Conservation (phyloP, 2,888 invertebrate genomes). For the Selenia dentaria region DNA sequence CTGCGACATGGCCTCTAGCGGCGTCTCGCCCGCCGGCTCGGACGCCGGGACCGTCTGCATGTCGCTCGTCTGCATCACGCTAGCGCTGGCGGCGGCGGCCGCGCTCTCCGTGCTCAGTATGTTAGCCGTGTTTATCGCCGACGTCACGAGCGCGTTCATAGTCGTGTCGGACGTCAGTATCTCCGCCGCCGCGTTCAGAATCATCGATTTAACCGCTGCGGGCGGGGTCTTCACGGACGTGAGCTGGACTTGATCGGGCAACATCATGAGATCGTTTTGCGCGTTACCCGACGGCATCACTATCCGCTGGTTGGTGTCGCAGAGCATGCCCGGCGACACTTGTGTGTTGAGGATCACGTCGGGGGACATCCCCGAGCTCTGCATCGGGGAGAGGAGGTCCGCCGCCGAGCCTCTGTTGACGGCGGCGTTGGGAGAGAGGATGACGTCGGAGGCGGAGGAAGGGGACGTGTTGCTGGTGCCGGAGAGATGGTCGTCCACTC, state of each 20-base stretch:
- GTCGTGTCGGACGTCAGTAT: slow-evolving; percentile 87
- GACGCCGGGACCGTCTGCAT: slow-evolving; percentile 51
- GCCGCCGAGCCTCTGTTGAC: slow-evolving; percentile 58
- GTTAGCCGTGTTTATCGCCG: slow-evolving; percentile 79
- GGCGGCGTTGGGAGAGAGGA: slow-evolving; percentile 55
- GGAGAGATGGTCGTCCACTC: slow-evolving; percentile 68
- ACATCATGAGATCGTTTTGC: slow-evolving; percentile 69
- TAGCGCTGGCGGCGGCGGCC: slow-evolving; percentile 23
- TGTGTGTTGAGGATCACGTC: slow-evolving; percentile 86
- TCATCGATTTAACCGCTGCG: slow-evolving; percentile 89
- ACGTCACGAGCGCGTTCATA: slow-evolving; percentile 84
- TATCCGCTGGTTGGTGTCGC: slow-evolving; percentile 51
- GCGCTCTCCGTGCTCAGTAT: slow-evolving; percentile 69
- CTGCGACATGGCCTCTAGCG: slow-evolving; percentile 76
- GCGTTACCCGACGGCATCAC: slow-evolving; percentile 46
- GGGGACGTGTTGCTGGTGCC: slow-evolving; percentile 48
- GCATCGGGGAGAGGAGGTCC: slow-evolving; percentile 57
- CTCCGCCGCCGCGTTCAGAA: slow-evolving; percentile 90
- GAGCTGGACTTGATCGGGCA: slow-evolving; percentile 63
- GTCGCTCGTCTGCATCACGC: slow-evolving; percentile 38
- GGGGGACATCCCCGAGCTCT: slow-evolving; percentile 69
- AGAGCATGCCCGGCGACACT: slow-evolving; percentile 86
- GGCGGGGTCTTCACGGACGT: slow-evolving; percentile 82
- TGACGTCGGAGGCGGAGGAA: slow-evolving; percentile 67
- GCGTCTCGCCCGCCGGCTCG: slow-evolving; percentile 64